phyloP scores from a whole-genome alignment of 2,888 invertebrate species.

The Boloria selene region DNA sequence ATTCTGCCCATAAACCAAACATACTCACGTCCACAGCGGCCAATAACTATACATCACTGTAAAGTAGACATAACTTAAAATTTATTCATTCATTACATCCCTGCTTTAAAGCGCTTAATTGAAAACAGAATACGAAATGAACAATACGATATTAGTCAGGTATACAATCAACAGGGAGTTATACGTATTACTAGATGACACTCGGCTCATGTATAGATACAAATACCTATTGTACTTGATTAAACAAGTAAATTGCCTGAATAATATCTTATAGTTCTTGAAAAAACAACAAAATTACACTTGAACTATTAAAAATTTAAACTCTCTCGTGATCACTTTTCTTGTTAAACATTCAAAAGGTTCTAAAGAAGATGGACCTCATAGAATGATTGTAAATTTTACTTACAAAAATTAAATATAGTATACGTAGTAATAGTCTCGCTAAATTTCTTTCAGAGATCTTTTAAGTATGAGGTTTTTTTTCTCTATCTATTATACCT shows the following conservation, averaged over 20 bases:
- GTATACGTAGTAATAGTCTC: no score
- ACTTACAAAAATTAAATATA: no score
- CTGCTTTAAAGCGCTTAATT: slow-evolving; percentile 39
- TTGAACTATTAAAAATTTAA: no score
- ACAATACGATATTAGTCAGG: slow-evolving; percentile 41
- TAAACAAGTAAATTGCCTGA: slow-evolving; percentile 65
- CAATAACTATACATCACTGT: slow-evolving; percentile 24
- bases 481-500: no score
- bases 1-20: slow-evolving; percentile 13
- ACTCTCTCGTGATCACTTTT: no score
- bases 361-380: no score
- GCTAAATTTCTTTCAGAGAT: no score
- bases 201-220: slow-evolving; percentile 46
- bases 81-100: slow-evolving; percentile 35
- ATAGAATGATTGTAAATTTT: no score
- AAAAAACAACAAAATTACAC: no score
- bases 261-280: slow-evolving; percentile 23
- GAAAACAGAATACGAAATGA: slow-evolving; percentile 41
- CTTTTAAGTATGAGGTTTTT: no score
- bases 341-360: no score
- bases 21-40: not conserved
- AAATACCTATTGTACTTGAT: slow-evolving; percentile 68
- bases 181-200: slow-evolving; percentile 52
- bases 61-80: slow-evolving; percentile 32
- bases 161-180: slow-evolving; percentile 43